A percentile compares a stretch with the other conserved stretches of the same genome.
phyloP scores from a whole-genome alignment of 1,140 invertebrate species.

The Drosophila truncata region DNA sequence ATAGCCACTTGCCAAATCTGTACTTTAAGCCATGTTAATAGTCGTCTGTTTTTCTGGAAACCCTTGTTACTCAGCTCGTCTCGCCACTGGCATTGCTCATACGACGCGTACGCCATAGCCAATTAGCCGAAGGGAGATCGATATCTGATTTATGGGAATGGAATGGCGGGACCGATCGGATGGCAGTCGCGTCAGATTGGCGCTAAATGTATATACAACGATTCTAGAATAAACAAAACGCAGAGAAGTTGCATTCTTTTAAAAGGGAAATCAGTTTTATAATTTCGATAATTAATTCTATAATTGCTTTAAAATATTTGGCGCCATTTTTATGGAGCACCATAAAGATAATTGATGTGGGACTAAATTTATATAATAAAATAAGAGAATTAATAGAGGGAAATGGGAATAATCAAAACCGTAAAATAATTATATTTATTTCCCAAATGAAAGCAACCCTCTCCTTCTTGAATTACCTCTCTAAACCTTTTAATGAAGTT shows the following conservation, averaged over 20 bases:
- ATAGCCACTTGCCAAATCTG: constrained; percentile 12
- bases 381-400: neutral
- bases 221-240: constrained; percentile 12
- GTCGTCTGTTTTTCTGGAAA: constrained; percentile 12
- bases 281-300: neutral
- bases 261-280: constrained; percentile 24
- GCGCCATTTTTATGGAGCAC: neutral
- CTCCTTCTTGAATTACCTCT: constrained; percentile 1
- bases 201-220: constrained; percentile 23
- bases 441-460: neutral
- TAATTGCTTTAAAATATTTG: neutral
- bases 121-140: constrained; percentile 29
- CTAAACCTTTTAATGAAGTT: neutral
- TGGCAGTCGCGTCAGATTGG: constrained; percentile 10
- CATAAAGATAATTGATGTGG: neutral
- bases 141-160: constrained; percentile 43
- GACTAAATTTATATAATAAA: neutral
- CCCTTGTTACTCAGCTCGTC: constrained; percentile 27
- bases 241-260: constrained; percentile 2
- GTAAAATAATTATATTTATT: neutral
- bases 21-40: constrained; percentile 20
- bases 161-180: constrained; percentile 14
- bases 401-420: neutral
- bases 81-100: constrained; percentile 24
- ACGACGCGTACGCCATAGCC: constrained; percentile 24